Conservation (phyloP, 2,888 invertebrate species). For the Melanotus villosus region DNA sequence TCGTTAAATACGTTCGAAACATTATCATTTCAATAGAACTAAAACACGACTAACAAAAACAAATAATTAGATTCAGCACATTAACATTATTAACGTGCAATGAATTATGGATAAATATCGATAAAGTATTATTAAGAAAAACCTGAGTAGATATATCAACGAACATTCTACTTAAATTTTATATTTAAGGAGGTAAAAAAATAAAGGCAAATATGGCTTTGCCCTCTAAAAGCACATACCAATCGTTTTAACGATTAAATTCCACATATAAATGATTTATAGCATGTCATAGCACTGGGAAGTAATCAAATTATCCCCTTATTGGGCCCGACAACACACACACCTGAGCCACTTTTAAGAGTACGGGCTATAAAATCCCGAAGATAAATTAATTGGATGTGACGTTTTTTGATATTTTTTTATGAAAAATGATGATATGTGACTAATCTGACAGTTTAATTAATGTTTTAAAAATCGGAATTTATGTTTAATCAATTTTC, state of each 20-base stretch:
- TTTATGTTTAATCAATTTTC: too few relatives aligned
- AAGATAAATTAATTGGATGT: too few relatives aligned
- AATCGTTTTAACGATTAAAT: too few relatives aligned
- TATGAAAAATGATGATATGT: too few relatives aligned
- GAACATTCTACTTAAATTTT: too few relatives aligned
- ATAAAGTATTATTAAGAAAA: background rate
- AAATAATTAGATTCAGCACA: slow-evolving; percentile 3
- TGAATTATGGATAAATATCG: background rate
- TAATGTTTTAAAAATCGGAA: too few relatives aligned
- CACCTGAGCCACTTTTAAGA: background rate
- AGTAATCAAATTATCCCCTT: background rate
- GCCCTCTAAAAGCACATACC: too few relatives aligned
- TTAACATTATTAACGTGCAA: background rate
- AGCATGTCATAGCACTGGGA: background rate
- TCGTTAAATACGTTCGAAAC: slow-evolving; percentile 9
- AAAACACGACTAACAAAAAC: slow-evolving; percentile 1
- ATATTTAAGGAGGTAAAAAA: too few relatives aligned
- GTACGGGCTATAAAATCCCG: background rate
- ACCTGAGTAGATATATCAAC: too few relatives aligned
- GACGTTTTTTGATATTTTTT: too few relatives aligned
- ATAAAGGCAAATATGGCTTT: too few relatives aligned
- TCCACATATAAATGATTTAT: background rate
- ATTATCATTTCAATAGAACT: background rate
- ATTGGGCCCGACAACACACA: background rate
- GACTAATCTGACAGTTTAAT: too few relatives aligned